These are phyloP conservation scores for Falco novaeseelandiae DNA, from an alignment of 2,797 vertebrate species.

Conservation along the genomic window DNA sequence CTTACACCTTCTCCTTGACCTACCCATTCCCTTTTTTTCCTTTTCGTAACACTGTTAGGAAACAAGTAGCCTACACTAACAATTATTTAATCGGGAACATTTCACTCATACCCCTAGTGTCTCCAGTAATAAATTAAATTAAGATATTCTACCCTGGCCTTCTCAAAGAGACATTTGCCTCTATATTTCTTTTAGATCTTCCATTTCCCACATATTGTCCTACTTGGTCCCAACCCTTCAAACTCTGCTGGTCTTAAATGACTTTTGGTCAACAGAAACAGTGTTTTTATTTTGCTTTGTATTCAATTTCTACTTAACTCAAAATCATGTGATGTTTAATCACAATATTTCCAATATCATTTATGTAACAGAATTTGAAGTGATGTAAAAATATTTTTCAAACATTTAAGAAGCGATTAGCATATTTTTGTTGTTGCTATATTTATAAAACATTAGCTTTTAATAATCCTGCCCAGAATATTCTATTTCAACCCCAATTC, in stretches of 20 bases:
- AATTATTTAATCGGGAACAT: background rate
- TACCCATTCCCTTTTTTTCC: background rate
- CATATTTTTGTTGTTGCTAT: background rate
- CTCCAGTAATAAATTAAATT: background rate
- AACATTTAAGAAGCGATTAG: slow-evolving; percentile 19
- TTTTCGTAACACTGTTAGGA: background rate
- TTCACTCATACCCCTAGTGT: background rate
- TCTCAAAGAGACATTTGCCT: background rate
- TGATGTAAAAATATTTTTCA: slow-evolving; percentile 9
- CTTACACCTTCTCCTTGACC: background rate
- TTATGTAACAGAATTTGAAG: background rate
- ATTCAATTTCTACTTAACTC: background rate
- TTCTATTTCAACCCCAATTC: background rate
- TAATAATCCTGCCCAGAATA: background rate
- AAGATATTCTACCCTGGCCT: background rate
- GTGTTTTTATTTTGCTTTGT: background rate
- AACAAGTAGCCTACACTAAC: background rate
- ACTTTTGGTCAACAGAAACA: background rate
- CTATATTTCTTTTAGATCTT: background rate
- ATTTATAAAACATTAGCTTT: background rate
- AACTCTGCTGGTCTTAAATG: background rate
- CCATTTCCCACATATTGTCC: background rate
- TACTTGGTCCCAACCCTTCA: background rate
- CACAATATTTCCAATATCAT: background rate
- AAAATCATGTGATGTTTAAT: background rate